Evolutionary conservation across 2,888 invertebrate species (phyloP), one percentile per base, ranked within the genome.

Genomic region (Idaea biselata): DNA sequence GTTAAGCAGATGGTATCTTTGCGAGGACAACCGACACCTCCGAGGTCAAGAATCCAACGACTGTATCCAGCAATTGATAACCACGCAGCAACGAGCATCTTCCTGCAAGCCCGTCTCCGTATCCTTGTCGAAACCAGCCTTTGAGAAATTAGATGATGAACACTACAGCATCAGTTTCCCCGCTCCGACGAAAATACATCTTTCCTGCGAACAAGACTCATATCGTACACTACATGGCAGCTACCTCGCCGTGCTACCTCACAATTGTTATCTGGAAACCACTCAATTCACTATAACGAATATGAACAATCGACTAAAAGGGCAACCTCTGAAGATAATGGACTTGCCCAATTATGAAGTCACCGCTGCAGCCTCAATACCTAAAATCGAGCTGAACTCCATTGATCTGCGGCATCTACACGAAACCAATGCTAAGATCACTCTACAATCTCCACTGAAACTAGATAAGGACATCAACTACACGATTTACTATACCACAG

Each of bases 101-200:
- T 18, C 18, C 8, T 69, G 70, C 55, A 60, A 60, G 16, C 59
- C 60, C 7, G 33, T 62, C 55, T 56, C 61, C 0, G 60, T 70
- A n/a, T 44, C 57, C 5, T 31, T 68, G 17, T 32, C 58, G 7
- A 61, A 63, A 6, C 58, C 64, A 53, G 68, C 67, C 11, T 60
- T 55, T 4, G 66, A 70, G 57, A 55, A 63, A 59, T 57, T 73
- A 2, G 71, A 69, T 14, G 65, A 69, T 32, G 18, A 57, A 8
- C 70, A 70, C 55, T 69, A 73, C 56, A 65, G 64, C 18, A 61
- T 73, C 44, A 65, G 58, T 14, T 67, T 71, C 18, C 69, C 70
- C 6, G 25, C 4, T 8, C 60, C 65, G 1, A 68, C 68, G 18
- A 68, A 70, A 55, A 61, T 63, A 3, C 63, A 63, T 33, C 44